phyloP scores from a whole-genome alignment of 2,888 invertebrate species.

The Diploptera punctata region DNA sequence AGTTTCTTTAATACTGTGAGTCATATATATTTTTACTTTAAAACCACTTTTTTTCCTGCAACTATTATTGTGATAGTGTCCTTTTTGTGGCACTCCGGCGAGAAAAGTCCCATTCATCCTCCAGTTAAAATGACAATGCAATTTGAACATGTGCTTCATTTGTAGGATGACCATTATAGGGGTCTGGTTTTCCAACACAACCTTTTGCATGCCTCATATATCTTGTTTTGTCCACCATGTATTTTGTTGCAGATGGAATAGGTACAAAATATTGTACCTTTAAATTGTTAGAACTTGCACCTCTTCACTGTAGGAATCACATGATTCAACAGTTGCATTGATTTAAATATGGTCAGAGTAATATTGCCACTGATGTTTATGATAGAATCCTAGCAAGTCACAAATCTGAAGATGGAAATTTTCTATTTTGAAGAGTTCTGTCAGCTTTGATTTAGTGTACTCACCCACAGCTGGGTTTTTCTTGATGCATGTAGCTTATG shows the following conservation, averaged over 20 bases:
- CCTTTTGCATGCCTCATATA: slow-evolving; percentile 15
- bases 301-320: slow-evolving; percentile 26
- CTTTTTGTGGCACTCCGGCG: slow-evolving; percentile 40
- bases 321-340: slow-evolving; percentile 22
- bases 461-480: slow-evolving; percentile 5
- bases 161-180: background rate
- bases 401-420: slow-evolving; percentile 27
- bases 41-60: slow-evolving; percentile 34
- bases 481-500: background rate
- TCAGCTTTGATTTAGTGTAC: slow-evolving; percentile 20
- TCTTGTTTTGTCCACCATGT: slow-evolving; percentile 28
- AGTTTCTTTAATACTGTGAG: slow-evolving; percentile 33
- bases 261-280: slow-evolving; percentile 26
- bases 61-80: slow-evolving; percentile 31
- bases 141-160: no score
- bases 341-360: no score
- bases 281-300: slow-evolving; percentile 15
- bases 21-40: slow-evolving; percentile 36
- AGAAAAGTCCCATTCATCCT: slow-evolving; percentile 42
- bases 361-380: no score
- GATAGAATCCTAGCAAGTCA: slow-evolving; percentile 6
- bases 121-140: no score
- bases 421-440: slow-evolving; percentile 15
- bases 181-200: slow-evolving; percentile 7
- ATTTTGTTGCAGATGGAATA: slow-evolving; percentile 34